These are phyloP conservation scores for Diaperis boleti DNA, from an alignment of 2,888 invertebrate genomes.

Conservation along the genomic window DNA sequence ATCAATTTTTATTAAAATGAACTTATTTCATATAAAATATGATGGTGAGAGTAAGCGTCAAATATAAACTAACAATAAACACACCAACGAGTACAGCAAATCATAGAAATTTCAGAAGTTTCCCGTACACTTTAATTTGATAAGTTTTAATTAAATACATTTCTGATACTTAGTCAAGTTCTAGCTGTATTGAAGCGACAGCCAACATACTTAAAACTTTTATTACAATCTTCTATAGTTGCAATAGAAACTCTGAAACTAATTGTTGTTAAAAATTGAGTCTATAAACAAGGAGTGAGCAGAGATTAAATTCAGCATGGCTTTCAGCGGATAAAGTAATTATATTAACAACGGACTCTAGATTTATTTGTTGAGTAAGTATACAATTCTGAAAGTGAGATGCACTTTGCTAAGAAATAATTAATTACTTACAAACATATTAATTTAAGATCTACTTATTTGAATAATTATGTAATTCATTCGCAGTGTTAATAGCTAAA, in stretches of 20 bases:
- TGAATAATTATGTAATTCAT: no score
- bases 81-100: slow-evolving; percentile 17
- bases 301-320: no score
- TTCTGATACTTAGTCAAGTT: slow-evolving; percentile 52
- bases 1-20: slow-evolving; percentile 30
- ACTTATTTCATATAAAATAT: slow-evolving; percentile 22
- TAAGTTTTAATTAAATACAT: slow-evolving; percentile 55
- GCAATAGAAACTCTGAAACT: not conserved
- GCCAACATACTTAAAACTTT: slow-evolving; percentile 39
- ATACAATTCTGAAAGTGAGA: no score
- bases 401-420: not conserved
- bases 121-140: slow-evolving; percentile 47
- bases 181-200: slow-evolving; percentile 47
- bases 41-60: slow-evolving; percentile 12
- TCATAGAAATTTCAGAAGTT: slow-evolving; percentile 44
- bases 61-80: slow-evolving; percentile 22
- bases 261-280: slow-evolving; percentile 8
- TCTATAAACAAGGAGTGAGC: not conserved
- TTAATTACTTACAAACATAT: slow-evolving; percentile 12
- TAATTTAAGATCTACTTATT: slow-evolving; percentile 11
- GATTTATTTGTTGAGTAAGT: no score
- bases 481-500: slow-evolving; percentile 3
- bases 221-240: slow-evolving; percentile 16
- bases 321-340: no score
- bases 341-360: no score